Base-by-base conservation (phyloP, 1,140 invertebrate species). In the Drosophila lacteicornis region DNA sequence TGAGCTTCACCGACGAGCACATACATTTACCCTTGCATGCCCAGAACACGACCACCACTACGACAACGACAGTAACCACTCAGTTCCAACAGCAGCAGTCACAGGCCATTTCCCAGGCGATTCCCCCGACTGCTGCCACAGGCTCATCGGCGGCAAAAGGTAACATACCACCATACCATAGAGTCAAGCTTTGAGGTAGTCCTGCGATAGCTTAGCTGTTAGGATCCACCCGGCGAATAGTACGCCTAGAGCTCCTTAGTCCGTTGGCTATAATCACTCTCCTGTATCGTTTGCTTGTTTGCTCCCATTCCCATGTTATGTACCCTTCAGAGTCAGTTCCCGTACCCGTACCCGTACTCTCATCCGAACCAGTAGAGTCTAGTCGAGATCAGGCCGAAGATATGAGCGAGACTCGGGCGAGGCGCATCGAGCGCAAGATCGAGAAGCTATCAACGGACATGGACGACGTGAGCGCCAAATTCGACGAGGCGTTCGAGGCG, bases 381-480 rank as follows among this genome's bases (percentile, higher is more conserved):
- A 81, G 84, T 61, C 80, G 79, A 81, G 73, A 69, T 47, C 69
- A 43, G 38, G 17, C 38, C n/a, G 93, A 92, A 55, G 87, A 91
- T 33, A 93, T 93, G 85, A 79, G 92, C 36, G 92, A 65, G 27
- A 42, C 77, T 36, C 85, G 81, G 36, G 91, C 71, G 56, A 79
- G 87, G 77, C 92, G 94, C 66, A 94, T 95, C 47, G 94, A 95
- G 80, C 91, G 93, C 56, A 94, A 94, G 85, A 95, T 95, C 84
- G 94, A 94, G 88, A 92, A 94, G 78, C 93, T 95, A 92, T 94
- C 94, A 66, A 94, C 94, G 12, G 79, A 92, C 56, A 45, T 91
- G 59, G 91, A 94, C 57, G 88, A 88, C 47, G 70, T 91, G 15
- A 81, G 79, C 55, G 75, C 59, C 43, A 70, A 77, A 38, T 92